Evolutionary conservation across 2,888 invertebrate species (phyloP).

Genomic region (Pelosia muscerda): DNA sequence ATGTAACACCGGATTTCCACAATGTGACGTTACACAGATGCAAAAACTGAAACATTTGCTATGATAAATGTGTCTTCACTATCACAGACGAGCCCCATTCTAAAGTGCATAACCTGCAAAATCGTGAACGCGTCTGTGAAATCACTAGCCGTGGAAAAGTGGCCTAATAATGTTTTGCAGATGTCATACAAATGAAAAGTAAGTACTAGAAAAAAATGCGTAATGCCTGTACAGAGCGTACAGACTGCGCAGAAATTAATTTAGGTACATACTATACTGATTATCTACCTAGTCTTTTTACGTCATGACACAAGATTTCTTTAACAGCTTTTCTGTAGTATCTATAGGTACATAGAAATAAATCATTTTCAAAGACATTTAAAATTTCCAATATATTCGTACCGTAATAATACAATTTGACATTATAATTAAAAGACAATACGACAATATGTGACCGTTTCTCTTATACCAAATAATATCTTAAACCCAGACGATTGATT

Average conservation of each 20-base stretch:
- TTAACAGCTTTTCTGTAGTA: background rate
- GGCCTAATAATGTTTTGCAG: no score
- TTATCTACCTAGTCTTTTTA: background rate
- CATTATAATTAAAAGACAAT: slow-evolving; percentile 29
- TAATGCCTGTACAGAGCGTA: no score
- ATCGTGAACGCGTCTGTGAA: no score
- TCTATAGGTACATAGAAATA: slow-evolving; percentile 1
- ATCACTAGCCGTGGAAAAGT: no score
- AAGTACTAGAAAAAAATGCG: no score
- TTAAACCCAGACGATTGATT: slow-evolving; percentile 47
- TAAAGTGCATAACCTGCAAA: no score
- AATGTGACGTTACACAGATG: no score
- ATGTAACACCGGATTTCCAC: no score
- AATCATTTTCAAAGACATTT: background rate
- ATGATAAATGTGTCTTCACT: no score
- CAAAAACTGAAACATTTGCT: no score
- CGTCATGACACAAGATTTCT: background rate
- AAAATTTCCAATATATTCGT: slow-evolving; percentile 29
- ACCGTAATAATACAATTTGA: slow-evolving; percentile 51
- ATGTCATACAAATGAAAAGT: no score
- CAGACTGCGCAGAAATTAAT: background rate
- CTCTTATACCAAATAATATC: slow-evolving; percentile 44
- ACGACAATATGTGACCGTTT: slow-evolving; percentile 49
- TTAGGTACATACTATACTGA: background rate
- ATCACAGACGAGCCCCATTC: no score